phyloP scores from a whole-genome alignment of 2,797 vertebrate genomes.

The Ataeniobius toweri region DNA sequence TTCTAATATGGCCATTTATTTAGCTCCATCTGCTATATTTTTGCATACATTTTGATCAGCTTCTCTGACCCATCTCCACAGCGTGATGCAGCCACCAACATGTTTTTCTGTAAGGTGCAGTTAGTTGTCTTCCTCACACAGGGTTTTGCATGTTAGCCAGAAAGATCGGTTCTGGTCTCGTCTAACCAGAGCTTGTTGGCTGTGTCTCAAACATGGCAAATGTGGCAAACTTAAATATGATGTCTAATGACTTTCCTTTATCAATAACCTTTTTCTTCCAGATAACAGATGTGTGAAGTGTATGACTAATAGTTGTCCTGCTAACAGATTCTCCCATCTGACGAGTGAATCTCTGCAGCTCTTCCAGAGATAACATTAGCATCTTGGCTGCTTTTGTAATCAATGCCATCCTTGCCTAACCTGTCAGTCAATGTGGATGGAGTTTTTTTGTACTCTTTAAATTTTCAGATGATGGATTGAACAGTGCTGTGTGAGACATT shows the following conservation, averaged over 20 bases:
- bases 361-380: background rate
- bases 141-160: background rate
- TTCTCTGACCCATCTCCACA: background rate
- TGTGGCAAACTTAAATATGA: background rate
- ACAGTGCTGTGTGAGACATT: background rate
- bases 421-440: background rate
- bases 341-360: background rate
- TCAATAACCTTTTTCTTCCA: background rate
- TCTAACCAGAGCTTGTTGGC: background rate
- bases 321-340: background rate
- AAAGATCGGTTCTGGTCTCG: background rate
- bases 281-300: background rate
- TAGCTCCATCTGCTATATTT: background rate
- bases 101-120: too few relatives aligned
- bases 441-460: background rate
- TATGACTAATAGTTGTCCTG: background rate
- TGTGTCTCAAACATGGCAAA: background rate
- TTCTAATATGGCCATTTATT: background rate
- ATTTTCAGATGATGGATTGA: background rate
- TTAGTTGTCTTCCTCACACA: too few relatives aligned
- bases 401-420: background rate
- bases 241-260: background rate
- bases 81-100: background rate
- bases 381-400: background rate
- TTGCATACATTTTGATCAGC: background rate